phyloP scores from a whole-genome alignment of 2,797 vertebrate species.

The Smutsia gigantea region DNA sequence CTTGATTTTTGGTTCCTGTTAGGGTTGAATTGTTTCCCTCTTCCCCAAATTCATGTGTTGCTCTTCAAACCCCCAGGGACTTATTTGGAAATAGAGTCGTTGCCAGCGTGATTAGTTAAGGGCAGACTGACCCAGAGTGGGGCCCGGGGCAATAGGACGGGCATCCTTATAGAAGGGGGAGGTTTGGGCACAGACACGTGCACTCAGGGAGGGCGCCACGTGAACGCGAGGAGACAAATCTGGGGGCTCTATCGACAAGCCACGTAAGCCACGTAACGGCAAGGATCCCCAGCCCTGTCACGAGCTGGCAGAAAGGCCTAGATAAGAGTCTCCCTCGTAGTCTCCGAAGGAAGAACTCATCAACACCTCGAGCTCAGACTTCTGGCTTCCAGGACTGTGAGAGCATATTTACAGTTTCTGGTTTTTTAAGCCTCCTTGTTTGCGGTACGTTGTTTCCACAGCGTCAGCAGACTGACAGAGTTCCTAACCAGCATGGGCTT shows the following conservation, averaged over 20 bases:
- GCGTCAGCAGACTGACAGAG: background rate
- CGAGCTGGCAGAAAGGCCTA: background rate
- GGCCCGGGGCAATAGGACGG: background rate
- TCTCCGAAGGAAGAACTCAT: background rate
- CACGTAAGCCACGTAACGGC: background rate
- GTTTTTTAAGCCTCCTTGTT: background rate
- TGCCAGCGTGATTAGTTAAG: background rate
- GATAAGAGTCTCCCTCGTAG: background rate
- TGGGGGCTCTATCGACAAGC: background rate
- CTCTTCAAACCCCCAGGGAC: background rate
- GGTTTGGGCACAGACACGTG: background rate
- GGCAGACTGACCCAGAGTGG: background rate
- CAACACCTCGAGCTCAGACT: background rate
- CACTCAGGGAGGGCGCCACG: background rate
- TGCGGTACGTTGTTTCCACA: background rate
- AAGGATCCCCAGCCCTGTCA: background rate
- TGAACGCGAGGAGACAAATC: background rate
- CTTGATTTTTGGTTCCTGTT: background rate
- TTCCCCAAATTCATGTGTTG: background rate
- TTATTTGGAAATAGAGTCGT: background rate
- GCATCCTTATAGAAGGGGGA: background rate
- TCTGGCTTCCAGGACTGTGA: background rate
- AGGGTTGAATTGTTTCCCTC: background rate
- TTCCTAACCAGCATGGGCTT: background rate
- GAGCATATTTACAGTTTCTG: background rate